Percentiles rank a stretch among this genome's conserved stretches.
Conservation (phyloP, 1,140 invertebrate genomes). For the Drosophila kurseongensis region DNA sequence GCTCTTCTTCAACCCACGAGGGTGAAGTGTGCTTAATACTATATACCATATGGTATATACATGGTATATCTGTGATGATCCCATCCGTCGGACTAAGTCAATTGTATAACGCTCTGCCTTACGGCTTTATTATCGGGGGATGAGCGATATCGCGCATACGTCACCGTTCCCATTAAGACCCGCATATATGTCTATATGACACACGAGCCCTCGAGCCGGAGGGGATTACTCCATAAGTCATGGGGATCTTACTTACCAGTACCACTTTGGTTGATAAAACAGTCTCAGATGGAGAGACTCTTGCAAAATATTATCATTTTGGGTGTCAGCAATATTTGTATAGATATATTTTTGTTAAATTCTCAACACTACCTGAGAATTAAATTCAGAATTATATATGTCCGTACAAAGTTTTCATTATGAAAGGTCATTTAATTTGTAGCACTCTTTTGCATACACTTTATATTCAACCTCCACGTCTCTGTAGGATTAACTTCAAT, state of each 20-base stretch:
- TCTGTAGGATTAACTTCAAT: neutral
- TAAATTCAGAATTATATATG: too few species aligned
- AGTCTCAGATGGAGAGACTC: slow-evolving; percentile 8
- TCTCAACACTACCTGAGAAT: too few species aligned
- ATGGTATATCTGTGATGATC: slow-evolving; percentile 23
- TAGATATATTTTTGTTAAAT: too few species aligned
- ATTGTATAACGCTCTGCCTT: slow-evolving; percentile 12
- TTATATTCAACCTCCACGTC: slow-evolving; percentile 6
- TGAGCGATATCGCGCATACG: slow-evolving; percentile 28
- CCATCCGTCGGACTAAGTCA: slow-evolving; percentile 8
- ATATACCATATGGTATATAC: neutral
- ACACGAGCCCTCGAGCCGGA: slow-evolving; percentile 4
- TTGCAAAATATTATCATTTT: neutral
- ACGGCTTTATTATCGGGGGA: neutral
- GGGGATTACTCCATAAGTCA: slow-evolving; percentile 33
- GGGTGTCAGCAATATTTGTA: neutral
- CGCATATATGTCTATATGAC: neutral
- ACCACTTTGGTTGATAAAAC: slow-evolving; percentile 5
- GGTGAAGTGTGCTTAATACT: slow-evolving; percentile 8
- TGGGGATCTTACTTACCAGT: slow-evolving; percentile 12
- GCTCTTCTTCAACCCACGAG: slow-evolving; percentile 25
- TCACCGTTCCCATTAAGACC: slow-evolving; percentile 30
- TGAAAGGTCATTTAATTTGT: neutral
- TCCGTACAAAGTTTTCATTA: too few species aligned
- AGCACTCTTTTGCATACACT: slow-evolving; percentile 2